Conservation (phyloP, 2,113 vertebrate species). For the Scomber scombrus region DNA sequence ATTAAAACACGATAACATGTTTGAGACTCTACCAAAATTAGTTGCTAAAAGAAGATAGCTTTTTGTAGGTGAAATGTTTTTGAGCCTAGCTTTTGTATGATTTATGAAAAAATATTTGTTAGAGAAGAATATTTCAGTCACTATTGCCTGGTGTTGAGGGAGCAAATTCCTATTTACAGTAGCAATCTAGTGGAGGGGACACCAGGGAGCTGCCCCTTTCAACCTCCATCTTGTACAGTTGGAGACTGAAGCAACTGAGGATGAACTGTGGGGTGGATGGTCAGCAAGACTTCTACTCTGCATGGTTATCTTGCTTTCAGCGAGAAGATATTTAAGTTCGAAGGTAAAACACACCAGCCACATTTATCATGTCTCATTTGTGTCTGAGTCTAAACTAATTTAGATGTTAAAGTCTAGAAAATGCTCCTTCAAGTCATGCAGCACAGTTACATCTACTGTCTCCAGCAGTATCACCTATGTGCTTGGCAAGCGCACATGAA, state of each 20-base stretch:
- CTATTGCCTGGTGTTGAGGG: background rate
- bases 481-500: background rate
- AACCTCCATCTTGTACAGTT: constrained; percentile 67
- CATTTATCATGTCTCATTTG: constrained; percentile 31
- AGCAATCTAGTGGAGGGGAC: constrained; percentile 48
- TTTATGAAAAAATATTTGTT: constrained; percentile 15
- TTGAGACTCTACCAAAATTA: no score
- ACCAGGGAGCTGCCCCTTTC: constrained; percentile 65
- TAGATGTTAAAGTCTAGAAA: background rate
- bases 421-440: background rate
- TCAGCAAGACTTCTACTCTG: constrained; percentile 34
- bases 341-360: constrained; percentile 33
- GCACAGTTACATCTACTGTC: no score
- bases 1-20: no score
- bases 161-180: constrained; percentile 62
- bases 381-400: constrained; percentile 12
- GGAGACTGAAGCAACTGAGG: constrained; percentile 55
- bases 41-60: background rate
- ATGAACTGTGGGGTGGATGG: constrained; percentile 59
- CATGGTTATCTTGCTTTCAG: constrained; percentile 36
- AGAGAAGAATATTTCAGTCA: constrained; percentile 20
- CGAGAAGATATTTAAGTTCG: constrained; percentile 32
- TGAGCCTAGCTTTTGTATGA: background rate
- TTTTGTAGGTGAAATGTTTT: background rate
- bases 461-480: no score